Conservation (phyloP, 2,797 vertebrate species). For the Leucoraja ocellata region DNA sequence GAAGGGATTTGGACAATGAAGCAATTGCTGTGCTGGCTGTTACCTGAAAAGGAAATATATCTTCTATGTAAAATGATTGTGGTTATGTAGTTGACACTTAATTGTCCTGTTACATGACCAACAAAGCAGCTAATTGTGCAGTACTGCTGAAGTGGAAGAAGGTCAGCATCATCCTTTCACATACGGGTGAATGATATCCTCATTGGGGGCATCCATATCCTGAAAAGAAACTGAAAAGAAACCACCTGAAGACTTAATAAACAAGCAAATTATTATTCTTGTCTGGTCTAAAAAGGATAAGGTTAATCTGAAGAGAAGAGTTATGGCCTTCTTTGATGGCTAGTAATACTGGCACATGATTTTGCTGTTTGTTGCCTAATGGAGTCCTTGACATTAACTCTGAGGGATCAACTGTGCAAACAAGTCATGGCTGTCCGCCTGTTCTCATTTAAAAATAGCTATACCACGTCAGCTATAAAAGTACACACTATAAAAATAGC, state of each 20-base stretch:
- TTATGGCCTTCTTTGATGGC: not conserved
- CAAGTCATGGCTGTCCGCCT: conserved; percentile 41
- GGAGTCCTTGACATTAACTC: conserved; percentile 50
- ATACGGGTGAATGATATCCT: not conserved
- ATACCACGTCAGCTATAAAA: conserved; percentile 48
- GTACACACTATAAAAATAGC: conserved; percentile 49
- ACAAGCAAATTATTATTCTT: not conserved
- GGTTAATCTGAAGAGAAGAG: conserved; percentile 5
- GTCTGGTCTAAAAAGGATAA: not conserved
- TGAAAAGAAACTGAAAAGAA: not conserved
- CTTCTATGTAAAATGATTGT: not conserved
- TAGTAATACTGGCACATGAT: conserved; percentile 11
- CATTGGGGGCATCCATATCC: not conserved
- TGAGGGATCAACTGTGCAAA: conserved; percentile 46
- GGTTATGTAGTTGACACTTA: not conserved
- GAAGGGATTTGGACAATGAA: not conserved
- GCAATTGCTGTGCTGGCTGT: not conserved
- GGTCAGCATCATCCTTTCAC: not conserved
- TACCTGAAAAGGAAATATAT: not conserved
- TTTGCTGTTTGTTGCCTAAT: conserved; percentile 37
- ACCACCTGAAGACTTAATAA: not conserved
- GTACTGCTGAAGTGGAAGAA: not conserved
- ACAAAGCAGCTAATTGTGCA: not conserved
- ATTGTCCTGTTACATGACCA: not conserved
- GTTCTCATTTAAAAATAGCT: conserved; percentile 44